Evolutionary conservation across 2,888 invertebrate species (phyloP).

Genomic region (Conchocele bisecta): DNA sequence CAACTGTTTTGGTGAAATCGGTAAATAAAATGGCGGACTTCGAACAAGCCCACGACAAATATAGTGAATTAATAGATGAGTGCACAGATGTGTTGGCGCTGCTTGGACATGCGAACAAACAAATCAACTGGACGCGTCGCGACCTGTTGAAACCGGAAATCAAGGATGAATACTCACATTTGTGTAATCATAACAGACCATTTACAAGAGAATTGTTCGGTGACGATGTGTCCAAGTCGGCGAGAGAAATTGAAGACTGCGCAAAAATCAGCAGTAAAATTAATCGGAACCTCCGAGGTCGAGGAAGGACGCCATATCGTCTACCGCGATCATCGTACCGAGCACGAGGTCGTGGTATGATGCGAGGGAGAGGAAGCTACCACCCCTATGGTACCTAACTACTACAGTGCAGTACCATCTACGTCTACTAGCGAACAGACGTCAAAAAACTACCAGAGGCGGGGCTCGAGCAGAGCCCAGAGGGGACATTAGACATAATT

Average conservation of each 20-base stretch:
- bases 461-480: no score
- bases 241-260: conserved; percentile 46
- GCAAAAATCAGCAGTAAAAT: no score
- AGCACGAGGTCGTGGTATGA: no score
- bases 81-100: conserved; percentile 30
- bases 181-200: conserved; percentile 20
- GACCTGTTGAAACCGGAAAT: conserved; percentile 34
- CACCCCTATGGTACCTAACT: no score
- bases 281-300: no score
- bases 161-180: conserved; percentile 15
- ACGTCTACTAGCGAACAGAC: no score
- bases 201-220: conserved; percentile 38
- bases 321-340: no score
- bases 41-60: conserved; percentile 11
- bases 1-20: conserved; percentile 36
- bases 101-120: conserved; percentile 47
- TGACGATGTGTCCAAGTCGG: conserved; percentile 46
- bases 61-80: conserved; percentile 11
- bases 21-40: conserved; percentile 25
- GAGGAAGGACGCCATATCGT: no score
- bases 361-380: no score
- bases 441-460: no score
- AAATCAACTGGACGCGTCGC: conserved; percentile 29
- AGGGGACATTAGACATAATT: no score
- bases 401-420: no score